These are phyloP conservation scores for Heterodera carotae DNA, from an alignment of 1,140 invertebrate species.

Conservation along the genomic window DNA sequence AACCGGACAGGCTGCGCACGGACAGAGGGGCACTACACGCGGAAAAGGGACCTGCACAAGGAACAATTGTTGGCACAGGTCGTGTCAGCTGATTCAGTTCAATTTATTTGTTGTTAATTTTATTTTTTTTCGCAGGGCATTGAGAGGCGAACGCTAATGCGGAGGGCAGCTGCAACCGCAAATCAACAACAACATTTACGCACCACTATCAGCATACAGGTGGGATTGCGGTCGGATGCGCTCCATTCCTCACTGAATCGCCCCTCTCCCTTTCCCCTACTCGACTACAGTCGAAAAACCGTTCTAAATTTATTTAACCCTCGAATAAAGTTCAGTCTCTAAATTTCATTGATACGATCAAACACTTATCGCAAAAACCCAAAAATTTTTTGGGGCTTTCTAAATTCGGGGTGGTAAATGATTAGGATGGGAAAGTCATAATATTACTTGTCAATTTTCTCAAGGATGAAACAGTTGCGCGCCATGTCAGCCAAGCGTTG, in stretches of 20 bases:
- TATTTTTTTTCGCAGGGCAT: slow-evolving; percentile 16
- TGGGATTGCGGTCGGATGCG: not conserved
- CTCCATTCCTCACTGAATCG: too few relatives aligned
- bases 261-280: too few relatives aligned
- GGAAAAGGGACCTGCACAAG: slow-evolving; percentile 25
- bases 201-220: slow-evolving; percentile 35
- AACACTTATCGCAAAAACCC: too few relatives aligned
- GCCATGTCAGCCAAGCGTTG: slow-evolving; percentile 33
- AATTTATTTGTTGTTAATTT: slow-evolving; percentile 7
- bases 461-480: slow-evolving; percentile 27
- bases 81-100: too few relatives aligned
- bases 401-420: too few relatives aligned
- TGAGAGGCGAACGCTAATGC: slow-evolving; percentile 28
- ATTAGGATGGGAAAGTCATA: too few relatives aligned
- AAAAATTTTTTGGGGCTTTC: too few relatives aligned
- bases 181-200: slow-evolving; percentile 5
- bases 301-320: too few relatives aligned
- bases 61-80: slow-evolving; percentile 11
- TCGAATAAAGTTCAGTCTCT: too few relatives aligned
- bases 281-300: too few relatives aligned
- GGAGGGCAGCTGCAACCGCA: slow-evolving; percentile 10
- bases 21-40: slow-evolving; percentile 27
- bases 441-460: too few relatives aligned
- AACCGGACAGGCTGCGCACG: slow-evolving; percentile 30
- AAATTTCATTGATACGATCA: too few relatives aligned